Evolutionary conservation across 2,113 vertebrate genomes (phyloP), one percentile per base, ranked within the genome.

Genomic region (Phylloscopus trochiloides): DNA sequence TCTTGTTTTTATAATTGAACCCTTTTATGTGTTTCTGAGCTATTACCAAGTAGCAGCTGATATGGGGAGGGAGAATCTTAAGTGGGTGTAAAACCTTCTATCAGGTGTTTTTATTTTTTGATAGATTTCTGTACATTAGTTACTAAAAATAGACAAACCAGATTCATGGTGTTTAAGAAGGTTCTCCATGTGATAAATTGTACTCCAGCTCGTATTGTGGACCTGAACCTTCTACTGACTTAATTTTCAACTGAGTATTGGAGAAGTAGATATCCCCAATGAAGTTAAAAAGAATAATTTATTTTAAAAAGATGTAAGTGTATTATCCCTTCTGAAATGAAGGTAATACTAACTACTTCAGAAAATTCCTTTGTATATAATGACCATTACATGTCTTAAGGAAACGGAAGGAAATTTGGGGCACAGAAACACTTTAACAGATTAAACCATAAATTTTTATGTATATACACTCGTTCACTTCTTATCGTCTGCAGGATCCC

Each of bases 151-250:
- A 63, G 62, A 31, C 18, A 51, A 75, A 57, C 2, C 17, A 32
- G 8, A 22, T 52, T 75, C 4, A 17, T 48, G 19, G 1, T 3
- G 0, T 42, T 95, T n/a, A 12, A 40, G 48, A 76, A 51, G 12
- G 11, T 38, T 79, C 28, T 80, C 6, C 63, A 16, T 85, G 13
- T 54, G 20, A 5, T 88, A 31, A 50, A 13, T 45, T 89, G 6
- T 70, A 7, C 21, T 89, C 8, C 5, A 29, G 8, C 7, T 70
- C 0, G 0, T 74, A n/a, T 26, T 73, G 10, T 38, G 71, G 65
- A 40, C 13, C 7, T 59, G 24, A 58, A 66, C 74, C 16, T 80
- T 90, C 29, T 67, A 14, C 15, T 86, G 29, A 40, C 29, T 70
- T 22, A 45, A 73, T 31, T 52, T 77, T 66, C 31, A 57, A 1